Evolutionary conservation across 2,888 invertebrate genomes (phyloP).

Genomic region (Drosophila setosimentum): DNA sequence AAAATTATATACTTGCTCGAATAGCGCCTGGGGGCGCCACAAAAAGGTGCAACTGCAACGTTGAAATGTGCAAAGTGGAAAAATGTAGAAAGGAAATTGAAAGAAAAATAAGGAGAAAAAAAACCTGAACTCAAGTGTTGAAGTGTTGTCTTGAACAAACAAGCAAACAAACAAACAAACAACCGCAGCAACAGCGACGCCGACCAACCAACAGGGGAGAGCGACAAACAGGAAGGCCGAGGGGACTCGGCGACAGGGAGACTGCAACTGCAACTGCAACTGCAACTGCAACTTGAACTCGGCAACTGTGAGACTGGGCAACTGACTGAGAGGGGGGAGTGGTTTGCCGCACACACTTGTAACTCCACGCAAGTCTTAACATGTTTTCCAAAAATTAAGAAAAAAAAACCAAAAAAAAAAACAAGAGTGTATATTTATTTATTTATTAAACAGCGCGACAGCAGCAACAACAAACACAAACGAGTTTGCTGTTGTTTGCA

Average conservation of each 20-base stretch:
- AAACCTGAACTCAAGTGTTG: constrained; percentile 66
- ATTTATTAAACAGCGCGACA: constrained; percentile 63
- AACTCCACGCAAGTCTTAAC: constrained; percentile 76
- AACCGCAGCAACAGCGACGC: constrained; percentile 43
- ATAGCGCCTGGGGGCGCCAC: constrained; percentile 28
- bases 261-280: constrained; percentile 13
- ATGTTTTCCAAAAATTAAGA: constrained; percentile 51
- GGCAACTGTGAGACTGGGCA: not conserved
- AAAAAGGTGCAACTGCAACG: constrained; percentile 30
- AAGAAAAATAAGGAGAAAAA: constrained; percentile 29
- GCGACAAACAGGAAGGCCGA: constrained; percentile 22
- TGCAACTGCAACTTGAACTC: constrained; percentile 13
- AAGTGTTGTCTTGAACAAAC: constrained; percentile 70
- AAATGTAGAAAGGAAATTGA: constrained; percentile 68
- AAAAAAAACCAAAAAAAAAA: constrained; percentile 26
- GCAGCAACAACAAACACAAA: constrained; percentile 57
- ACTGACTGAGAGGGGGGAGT: not conserved
- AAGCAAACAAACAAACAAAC: constrained; percentile 39
- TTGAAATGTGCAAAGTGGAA: constrained; percentile 27
- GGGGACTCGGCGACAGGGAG: constrained; percentile 1
- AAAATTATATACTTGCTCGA: not conserved
- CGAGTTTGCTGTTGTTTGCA: constrained; percentile 57
- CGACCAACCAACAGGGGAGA: constrained; percentile 53
- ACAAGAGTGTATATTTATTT: constrained; percentile 55
- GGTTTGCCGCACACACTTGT: constrained; percentile 60